Evolutionary conservation across 30 jellyfish, hydroid and myxozoan genomes (phyloP), one percentile per base, ranked within the genome.

Genomic region (Calvadosia cruxmelitensis): DNA sequence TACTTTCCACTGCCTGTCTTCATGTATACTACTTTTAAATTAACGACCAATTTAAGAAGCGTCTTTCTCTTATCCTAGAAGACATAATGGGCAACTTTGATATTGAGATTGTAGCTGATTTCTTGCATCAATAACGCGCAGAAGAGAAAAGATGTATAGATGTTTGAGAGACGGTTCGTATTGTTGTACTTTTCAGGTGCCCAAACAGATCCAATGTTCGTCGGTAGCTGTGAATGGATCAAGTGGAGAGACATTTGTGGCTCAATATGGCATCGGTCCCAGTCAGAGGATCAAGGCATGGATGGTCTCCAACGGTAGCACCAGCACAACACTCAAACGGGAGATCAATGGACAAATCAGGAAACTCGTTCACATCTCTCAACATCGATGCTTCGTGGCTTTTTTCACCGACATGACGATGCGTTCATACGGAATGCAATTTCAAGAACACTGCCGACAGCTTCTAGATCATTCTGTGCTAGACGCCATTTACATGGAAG

Each of bases 211-310:
- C 15, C 91, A 80, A 16, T 35, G 87, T 53, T 50, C 79, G 26
- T 29, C 78, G 74, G 80, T 53, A 33, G 33, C 84, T 20, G 15
- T 5, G 10, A 42, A 42, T 3, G 31, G 50, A 0, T 1, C 81
- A 2, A 13, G 81, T 1, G 76, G 66, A 10, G 87, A 75, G 27
- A 78, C 32, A 74, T 77, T 75, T 69, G 64, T 91, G 30, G 93
- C 73, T 2, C 92, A 77, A 36, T 82, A 82, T 52, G 95, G 95
- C 0, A 77, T 81, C 5, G 95, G 99, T 26, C 83, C 94, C 1
- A 78, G 82, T 30, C 73, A 64, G 57, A 24, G 49, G 1, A 32
- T 63, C 28, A 67, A 66, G n/a, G 81, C 42, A 23, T 76, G 66
- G 53, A 63, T 52, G 36, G 3, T 25, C 29, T 15, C 2, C 1